These are phyloP conservation scores for Dolichomitus sp. DNA, from an alignment of 2,888 invertebrate genomes.

Conservation along the genomic window DNA sequence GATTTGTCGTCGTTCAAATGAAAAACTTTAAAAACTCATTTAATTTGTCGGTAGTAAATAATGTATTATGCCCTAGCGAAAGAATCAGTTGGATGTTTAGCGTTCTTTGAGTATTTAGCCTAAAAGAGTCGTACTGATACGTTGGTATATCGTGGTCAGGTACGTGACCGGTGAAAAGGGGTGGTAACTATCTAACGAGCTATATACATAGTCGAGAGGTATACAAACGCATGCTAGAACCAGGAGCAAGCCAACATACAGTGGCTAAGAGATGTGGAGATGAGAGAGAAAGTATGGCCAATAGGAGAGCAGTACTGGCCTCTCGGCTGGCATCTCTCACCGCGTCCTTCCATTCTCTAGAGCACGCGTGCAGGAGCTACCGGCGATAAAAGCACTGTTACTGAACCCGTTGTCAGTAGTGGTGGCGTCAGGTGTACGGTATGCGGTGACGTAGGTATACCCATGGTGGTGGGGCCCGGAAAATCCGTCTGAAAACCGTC, in stretches of 20 bases:
- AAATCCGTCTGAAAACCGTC: slow-evolving; percentile 56
- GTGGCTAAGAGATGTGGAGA: neutral
- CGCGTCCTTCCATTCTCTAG: neutral
- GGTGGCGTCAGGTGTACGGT: slow-evolving; percentile 16
- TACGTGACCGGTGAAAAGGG: slow-evolving; percentile 43
- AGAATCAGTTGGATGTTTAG: too few relatives aligned
- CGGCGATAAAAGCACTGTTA: slow-evolving; percentile 22
- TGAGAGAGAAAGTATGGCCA: neutral
- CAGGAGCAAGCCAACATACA: neutral
- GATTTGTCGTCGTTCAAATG: too few relatives aligned
- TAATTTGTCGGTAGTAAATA: too few relatives aligned
- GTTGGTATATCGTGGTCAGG: slow-evolving; percentile 27
- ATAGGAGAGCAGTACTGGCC: too few relatives aligned
- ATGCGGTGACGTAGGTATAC: slow-evolving; percentile 34
- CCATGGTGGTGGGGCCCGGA: slow-evolving; percentile 33
- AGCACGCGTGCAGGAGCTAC: slow-evolving; percentile 8
- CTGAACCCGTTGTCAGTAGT: slow-evolving; percentile 8
- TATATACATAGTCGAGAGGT: neutral
- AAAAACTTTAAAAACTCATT: too few relatives aligned
- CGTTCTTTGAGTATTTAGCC: slow-evolving; percentile 26
- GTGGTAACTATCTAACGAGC: slow-evolving; percentile 17
- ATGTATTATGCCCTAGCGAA: too few relatives aligned
- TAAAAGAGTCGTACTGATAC: slow-evolving; percentile 21
- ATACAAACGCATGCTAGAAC: neutral
- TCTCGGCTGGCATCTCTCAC: neutral